Conservation (phyloP, 2,797 vertebrate genomes). For the Craterocephalus amniculus region DNA sequence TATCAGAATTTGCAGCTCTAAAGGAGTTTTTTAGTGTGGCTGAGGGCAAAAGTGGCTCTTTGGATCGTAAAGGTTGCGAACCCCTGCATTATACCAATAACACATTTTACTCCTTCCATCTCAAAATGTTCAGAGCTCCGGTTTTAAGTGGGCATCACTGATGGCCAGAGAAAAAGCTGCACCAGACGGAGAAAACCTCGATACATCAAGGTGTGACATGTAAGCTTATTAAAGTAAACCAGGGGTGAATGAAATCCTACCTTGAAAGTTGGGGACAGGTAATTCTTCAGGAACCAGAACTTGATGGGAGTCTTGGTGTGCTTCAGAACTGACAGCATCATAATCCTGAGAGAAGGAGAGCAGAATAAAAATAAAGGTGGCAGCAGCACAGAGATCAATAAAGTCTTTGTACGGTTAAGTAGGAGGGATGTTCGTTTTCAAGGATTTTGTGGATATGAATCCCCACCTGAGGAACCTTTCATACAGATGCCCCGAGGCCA, state of each 20-base stretch:
- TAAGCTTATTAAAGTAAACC: slow-evolving; percentile 5
- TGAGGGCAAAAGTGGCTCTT: too few relatives aligned
- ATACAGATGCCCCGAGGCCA: slow-evolving; percentile 97
- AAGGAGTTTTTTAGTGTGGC: too few relatives aligned
- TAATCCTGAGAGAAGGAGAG: slow-evolving; percentile 85
- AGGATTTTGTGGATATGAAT: background rate
- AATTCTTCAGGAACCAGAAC: slow-evolving; percentile 99
- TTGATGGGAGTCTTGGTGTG: slow-evolving; percentile 96
- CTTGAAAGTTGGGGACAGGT: slow-evolving; percentile 98
- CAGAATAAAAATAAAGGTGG: background rate
- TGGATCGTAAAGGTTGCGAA: too few relatives aligned
- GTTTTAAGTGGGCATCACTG: slow-evolving; percentile 26
- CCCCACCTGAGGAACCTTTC: slow-evolving; percentile 95
- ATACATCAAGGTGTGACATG: slow-evolving; percentile 8
- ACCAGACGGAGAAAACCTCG: slow-evolving; percentile 17
- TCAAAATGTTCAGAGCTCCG: slow-evolving; percentile 7
- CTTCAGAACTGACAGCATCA: slow-evolving; percentile 98
- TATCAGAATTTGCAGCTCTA: too few relatives aligned
- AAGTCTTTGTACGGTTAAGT: background rate
- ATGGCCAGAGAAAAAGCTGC: slow-evolving; percentile 13
- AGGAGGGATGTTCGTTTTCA: slow-evolving; percentile 1
- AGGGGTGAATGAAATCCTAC: slow-evolving; percentile 65
- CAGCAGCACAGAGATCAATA: slow-evolving; percentile 7
- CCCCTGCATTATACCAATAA: too few relatives aligned
- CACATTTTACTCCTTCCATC: background rate